Percentiles rank a stretch among this genome's conserved stretches.
Evolutionary conservation across 2,797 vertebrate species (phyloP).

Genomic region (Arrhamphus sclerolepis): DNA sequence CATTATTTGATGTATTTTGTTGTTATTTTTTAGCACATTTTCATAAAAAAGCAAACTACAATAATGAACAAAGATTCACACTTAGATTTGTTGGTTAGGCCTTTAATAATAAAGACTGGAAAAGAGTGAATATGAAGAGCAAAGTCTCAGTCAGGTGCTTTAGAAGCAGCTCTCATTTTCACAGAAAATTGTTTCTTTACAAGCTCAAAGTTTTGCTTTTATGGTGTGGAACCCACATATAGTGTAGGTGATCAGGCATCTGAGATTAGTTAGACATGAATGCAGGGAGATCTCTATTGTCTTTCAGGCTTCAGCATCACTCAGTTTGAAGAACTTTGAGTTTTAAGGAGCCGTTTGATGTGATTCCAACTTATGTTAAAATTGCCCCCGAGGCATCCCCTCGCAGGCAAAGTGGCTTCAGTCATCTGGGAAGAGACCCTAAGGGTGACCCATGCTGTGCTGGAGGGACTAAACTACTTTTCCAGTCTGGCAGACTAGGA

Average conservation of each 20-base stretch:
- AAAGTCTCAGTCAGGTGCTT: too few species aligned
- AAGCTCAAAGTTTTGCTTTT: background rate
- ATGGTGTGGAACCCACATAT: background rate
- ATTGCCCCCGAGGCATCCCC: constrained; percentile 37
- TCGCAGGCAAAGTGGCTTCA: constrained; percentile 32
- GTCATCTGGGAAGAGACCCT: constrained; percentile 33
- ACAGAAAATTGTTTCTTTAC: too few species aligned
- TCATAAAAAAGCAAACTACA: too few species aligned
- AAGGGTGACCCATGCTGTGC: constrained; percentile 32
- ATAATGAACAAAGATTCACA: too few species aligned
- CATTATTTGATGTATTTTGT: too few species aligned
- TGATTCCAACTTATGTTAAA: constrained; percentile 35
- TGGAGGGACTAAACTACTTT: constrained; percentile 32
- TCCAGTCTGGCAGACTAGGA: constrained; percentile 37
- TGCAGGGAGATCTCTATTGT: constrained; percentile 6
- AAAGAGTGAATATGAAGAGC: too few species aligned
- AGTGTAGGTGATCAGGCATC: constrained; percentile 4
- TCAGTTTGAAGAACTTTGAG: constrained; percentile 19
- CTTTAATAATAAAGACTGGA: too few species aligned
- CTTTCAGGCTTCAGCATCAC: constrained; percentile 20
- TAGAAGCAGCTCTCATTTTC: too few species aligned
- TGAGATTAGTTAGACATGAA: constrained; percentile 16
- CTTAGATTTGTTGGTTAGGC: too few species aligned
- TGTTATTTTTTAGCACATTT: too few species aligned
- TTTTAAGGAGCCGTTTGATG: constrained; percentile 14